Conservation (phyloP, 2,888 invertebrate species). For the Rhyacophila evoluta region DNA sequence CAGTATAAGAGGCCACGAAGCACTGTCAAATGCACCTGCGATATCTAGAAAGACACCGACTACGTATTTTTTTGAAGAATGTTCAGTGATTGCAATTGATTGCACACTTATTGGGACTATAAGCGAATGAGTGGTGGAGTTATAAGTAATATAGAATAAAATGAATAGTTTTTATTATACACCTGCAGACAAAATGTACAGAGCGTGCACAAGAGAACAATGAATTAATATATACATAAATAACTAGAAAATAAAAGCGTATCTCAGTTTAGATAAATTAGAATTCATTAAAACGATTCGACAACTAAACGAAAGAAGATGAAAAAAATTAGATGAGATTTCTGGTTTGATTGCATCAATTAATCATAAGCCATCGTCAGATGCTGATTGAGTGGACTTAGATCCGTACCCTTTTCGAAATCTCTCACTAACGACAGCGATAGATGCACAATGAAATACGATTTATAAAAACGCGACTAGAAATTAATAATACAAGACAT, state of each 20-base stretch:
- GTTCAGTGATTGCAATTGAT: too few species aligned
- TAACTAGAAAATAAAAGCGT: neutral
- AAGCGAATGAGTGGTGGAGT: too few species aligned
- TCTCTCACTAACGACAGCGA: neutral
- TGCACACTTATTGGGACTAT: too few species aligned
- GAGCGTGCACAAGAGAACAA: too few species aligned
- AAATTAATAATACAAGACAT: constrained; percentile 34
- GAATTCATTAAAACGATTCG: neutral
- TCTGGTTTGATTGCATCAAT: neutral
- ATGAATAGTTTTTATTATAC: too few species aligned
- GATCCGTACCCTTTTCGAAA: neutral
- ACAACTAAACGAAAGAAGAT: neutral
- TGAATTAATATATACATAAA: too few species aligned
- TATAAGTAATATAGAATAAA: too few species aligned
- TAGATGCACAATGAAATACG: constrained; percentile 30
- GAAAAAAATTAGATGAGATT: constrained; percentile 2
- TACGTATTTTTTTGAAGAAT: too few species aligned
- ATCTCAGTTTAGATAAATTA: neutral
- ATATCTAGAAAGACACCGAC: too few species aligned
- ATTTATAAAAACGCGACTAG: constrained; percentile 31
- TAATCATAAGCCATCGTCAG: neutral
- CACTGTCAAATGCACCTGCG: too few species aligned
- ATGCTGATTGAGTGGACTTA: neutral
- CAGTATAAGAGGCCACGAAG: too few species aligned
- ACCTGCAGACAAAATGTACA: too few species aligned